Conservation (phyloP, 1,140 invertebrate genomes). For the Zaprionus taronus region DNA sequence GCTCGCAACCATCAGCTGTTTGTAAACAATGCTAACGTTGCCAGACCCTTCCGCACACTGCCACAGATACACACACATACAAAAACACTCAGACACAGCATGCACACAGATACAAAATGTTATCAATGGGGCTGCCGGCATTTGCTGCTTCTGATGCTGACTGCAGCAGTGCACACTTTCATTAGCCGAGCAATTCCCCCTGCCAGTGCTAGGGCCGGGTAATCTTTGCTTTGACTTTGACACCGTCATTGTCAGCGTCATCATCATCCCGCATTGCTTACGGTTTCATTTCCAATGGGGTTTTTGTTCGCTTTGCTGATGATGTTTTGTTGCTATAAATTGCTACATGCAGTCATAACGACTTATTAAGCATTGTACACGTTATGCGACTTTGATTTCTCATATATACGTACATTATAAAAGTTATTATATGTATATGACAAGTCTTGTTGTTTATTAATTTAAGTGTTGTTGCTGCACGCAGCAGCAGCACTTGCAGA, state of each 20-base stretch:
- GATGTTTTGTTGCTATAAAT: constrained; percentile 46
- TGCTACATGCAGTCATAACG: constrained; percentile 64
- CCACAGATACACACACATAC: not conserved
- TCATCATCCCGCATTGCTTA: constrained; percentile 39
- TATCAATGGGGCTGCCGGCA: constrained; percentile 50
- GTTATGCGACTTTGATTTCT: constrained; percentile 57
- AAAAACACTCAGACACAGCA: not conserved
- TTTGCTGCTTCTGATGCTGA: constrained; percentile 10
- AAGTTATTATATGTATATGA: constrained; percentile 4
- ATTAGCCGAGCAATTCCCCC: not conserved
- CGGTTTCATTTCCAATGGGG: constrained; percentile 54
- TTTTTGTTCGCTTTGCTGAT: constrained; percentile 39
- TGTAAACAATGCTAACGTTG: constrained; percentile 70
- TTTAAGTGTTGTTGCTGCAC: constrained; percentile 40
- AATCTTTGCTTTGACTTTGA: constrained; percentile 35
- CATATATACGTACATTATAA: not conserved
- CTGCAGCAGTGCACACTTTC: not conserved
- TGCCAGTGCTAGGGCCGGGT: not conserved
- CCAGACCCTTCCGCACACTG: constrained; percentile 12
- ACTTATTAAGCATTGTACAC: constrained; percentile 64
- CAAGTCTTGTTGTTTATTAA: constrained; percentile 43
- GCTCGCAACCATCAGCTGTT: constrained; percentile 57
- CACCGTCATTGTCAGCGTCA: constrained; percentile 42
- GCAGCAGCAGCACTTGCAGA: constrained; percentile 42
- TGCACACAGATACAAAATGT: constrained; percentile 23